Conservation (phyloP, 2,888 invertebrate species). For the Electrophaes corylata region DNA sequence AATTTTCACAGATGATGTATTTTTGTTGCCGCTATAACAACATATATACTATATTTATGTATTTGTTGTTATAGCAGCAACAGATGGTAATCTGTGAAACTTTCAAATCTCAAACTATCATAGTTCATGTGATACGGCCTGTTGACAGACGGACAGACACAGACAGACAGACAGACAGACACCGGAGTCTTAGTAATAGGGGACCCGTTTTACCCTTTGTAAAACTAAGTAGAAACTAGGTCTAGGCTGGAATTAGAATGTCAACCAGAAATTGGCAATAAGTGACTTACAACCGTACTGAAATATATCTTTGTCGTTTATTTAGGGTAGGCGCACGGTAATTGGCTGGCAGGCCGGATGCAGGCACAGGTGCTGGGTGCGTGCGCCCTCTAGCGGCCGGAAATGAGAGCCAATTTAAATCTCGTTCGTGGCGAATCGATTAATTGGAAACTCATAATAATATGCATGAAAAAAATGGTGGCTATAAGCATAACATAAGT, state of each 20-base stretch:
- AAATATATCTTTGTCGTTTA: conserved; percentile 44
- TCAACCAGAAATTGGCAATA: background rate
- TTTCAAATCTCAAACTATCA: too few relatives aligned
- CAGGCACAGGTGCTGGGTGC: conserved; percentile 72
- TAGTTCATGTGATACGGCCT: too few relatives aligned
- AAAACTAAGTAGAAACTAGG: background rate
- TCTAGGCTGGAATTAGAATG: conserved; percentile 1
- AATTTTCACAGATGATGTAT: too few relatives aligned
- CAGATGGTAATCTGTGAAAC: too few relatives aligned
- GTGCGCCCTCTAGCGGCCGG: conserved; percentile 72
- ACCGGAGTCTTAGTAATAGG: too few relatives aligned
- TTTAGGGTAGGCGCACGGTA: conserved; percentile 68
- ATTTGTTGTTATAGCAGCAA: too few relatives aligned
- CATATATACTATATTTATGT: too few relatives aligned
- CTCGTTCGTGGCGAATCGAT: conserved; percentile 72
- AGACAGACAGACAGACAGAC: too few relatives aligned
- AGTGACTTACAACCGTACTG: conserved; percentile 6
- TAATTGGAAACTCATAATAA: conserved; percentile 58
- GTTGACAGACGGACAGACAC: too few relatives aligned
- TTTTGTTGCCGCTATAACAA: too few relatives aligned
- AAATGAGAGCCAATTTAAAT: conserved; percentile 78
- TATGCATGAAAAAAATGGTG: background rate
- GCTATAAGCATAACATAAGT: background rate
- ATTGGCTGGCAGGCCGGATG: conserved; percentile 73
- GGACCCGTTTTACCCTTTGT: too few relatives aligned